Percentiles rank a stretch among this genome's conserved stretches.
These are phyloP conservation scores for Lasiurus borealis DNA, from an alignment of 2,113 vertebrate genomes.

Conservation along the genomic window DNA sequence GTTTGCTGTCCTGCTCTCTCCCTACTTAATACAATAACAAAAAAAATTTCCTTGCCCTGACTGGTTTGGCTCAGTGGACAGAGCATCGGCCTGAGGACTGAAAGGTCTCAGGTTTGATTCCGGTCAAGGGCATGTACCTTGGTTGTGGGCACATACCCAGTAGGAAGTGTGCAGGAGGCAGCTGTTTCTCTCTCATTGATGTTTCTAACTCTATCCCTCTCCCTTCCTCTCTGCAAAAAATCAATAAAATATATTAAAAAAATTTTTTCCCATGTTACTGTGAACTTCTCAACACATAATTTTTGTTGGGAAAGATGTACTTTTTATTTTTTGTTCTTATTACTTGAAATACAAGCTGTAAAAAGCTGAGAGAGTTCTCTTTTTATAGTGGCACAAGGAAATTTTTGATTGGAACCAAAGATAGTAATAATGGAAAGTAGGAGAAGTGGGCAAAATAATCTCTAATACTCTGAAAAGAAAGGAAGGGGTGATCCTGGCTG, in stretches of 20 bases:
- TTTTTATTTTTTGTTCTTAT: not conserved
- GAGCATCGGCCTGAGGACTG: too few relatives aligned
- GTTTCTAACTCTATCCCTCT: too few relatives aligned
- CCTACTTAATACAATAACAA: not conserved
- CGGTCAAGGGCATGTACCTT: too few relatives aligned
- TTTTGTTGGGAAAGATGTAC: not conserved
- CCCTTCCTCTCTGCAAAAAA: too few relatives aligned
- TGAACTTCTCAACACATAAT: constrained; percentile 16
- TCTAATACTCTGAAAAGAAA: not conserved
- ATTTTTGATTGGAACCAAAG: not conserved
- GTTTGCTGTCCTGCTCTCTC: not conserved
- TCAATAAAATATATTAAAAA: too few relatives aligned
- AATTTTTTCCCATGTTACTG: not conserved
- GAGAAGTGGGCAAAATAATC: constrained; percentile 22
- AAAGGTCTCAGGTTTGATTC: too few relatives aligned
- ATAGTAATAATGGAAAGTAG: not conserved
- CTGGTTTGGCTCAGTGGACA: too few relatives aligned
- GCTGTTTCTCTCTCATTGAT: too few relatives aligned
- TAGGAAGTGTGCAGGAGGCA: too few relatives aligned
- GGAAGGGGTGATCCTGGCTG: too few relatives aligned
- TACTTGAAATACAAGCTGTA: not conserved
- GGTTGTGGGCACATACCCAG: too few relatives aligned
- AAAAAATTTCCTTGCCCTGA: not conserved
- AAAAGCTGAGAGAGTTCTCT: not conserved
- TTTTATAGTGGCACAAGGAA: not conserved